phyloP scores from a whole-genome alignment of 53 echinoderm and acorn worm species.

The Echinarachnius parma region DNA sequence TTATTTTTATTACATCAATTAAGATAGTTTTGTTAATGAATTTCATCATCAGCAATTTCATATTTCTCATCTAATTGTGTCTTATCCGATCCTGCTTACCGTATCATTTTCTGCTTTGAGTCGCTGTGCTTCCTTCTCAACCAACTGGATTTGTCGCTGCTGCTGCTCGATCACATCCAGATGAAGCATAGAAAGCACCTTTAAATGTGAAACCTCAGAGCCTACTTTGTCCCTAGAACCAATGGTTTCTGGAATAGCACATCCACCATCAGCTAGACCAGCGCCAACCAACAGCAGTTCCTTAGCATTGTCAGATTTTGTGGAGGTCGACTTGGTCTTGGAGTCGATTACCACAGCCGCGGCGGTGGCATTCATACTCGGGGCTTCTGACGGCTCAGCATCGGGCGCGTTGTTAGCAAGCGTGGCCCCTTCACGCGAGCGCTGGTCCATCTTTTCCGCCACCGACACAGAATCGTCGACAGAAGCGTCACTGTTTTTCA shows the following conservation, averaged over 20 bases:
- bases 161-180: conserved; percentile 96
- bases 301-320: no score
- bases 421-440: conserved; percentile 23
- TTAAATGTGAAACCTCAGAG: conserved; percentile 80
- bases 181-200: conserved; percentile 87
- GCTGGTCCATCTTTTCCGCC: conserved; percentile 47
- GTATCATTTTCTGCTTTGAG: conserved; percentile 88
- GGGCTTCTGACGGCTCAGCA: conserved; percentile 15
- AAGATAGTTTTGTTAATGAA: no score
- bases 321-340: conserved; percentile 6
- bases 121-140: conserved; percentile 78
- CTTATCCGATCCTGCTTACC: no score
- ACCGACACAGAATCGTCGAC: conserved; percentile 35
- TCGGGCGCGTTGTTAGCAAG: conserved; percentile 28
- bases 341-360: conserved; percentile 21
- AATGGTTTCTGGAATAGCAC: conserved; percentile 5
- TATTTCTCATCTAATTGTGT: no score
- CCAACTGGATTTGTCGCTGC: conserved; percentile 61
- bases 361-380: conserved; percentile 38
- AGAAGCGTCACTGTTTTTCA: conserved; percentile 48
- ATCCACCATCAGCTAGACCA: conserved; percentile 10
- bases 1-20: no score
- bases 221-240: conserved; percentile 37
- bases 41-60: no score
- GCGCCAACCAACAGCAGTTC: not conserved